Evolutionary conservation across 2,797 vertebrate genomes (phyloP), one percentile per base, ranked within the genome.

Genomic region (Acridotheres tristis): DNA sequence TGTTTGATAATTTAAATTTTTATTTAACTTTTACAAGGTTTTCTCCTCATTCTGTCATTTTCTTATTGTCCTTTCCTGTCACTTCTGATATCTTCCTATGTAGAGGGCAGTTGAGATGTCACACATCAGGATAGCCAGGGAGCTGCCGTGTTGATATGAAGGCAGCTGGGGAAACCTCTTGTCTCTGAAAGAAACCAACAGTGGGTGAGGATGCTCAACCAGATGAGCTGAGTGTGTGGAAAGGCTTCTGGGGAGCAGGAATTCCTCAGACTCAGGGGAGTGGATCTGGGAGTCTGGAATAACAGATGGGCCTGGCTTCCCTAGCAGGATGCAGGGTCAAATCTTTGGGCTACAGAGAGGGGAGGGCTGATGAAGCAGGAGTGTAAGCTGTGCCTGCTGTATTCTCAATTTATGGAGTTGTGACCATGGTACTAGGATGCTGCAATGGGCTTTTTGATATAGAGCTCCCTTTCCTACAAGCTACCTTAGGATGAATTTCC

Each of bases 111-210:
- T 10, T 57, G 32, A 50, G 10, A 13, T 23, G 22, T 50, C 43
- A 51, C 11, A 40, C 17, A 19, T 63, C 73, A 72, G 38, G 6
- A 25, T 22, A 80, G 25, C 13, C 30, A 2, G 3, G 38, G 16
- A 68, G 17, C 26, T 75, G 17, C 30, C 21, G 3, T n/a, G 40
- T 21, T 18, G 19, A 23, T 61, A 15, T 10, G 20, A 16, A 16
- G 18, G 42, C 47, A 78, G 16, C 45, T 83, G 40, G 13, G 13
- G 12, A 63, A 62, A 61, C 63, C 23, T 55, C 15, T 8, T 34
- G 5, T 25, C 26, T 62, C 30, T 38, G 29, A 67, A 61, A 63
- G 34, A 76, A 34, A 6, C 7, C 1, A 0, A 8, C 0, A 0
- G 30, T 50, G 34, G 9, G 13, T 48, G 23, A 79, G 21, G 15